phyloP scores from a whole-genome alignment of 2,113 vertebrate genomes.

The Ia io region DNA sequence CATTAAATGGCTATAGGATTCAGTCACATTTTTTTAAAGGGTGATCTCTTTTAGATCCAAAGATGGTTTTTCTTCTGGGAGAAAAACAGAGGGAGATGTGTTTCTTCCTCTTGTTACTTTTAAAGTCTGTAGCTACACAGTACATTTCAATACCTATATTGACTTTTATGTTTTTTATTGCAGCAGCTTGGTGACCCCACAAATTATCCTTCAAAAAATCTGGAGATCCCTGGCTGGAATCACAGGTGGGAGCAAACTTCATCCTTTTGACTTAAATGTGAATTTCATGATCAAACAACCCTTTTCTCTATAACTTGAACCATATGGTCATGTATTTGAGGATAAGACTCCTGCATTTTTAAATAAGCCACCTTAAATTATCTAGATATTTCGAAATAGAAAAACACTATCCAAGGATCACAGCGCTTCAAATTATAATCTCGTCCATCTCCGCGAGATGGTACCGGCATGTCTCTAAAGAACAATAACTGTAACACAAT shows the following conservation, averaged over 20 bases:
- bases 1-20: background rate
- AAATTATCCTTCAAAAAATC: conserved; percentile 15
- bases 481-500: background rate
- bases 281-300: background rate
- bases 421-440: background rate
- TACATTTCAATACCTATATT: background rate
- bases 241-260: background rate
- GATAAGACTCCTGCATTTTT: background rate
- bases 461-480: background rate
- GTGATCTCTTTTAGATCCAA: background rate
- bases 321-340: background rate
- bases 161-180: background rate
- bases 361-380: conserved; percentile 21
- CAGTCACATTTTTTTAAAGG: background rate
- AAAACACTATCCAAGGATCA: background rate
- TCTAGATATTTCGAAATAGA: conserved; percentile 22
- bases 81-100: background rate
- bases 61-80: background rate
- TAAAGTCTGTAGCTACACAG: conserved; percentile 32
- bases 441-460: background rate
- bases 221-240: background rate
- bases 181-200: background rate
- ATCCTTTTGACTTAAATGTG: conserved; percentile 22
- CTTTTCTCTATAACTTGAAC: background rate
- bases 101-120: conserved; percentile 47